Evolutionary conservation across 2,888 invertebrate species (phyloP).

Genomic region (Toxonevra muliebris): DNA sequence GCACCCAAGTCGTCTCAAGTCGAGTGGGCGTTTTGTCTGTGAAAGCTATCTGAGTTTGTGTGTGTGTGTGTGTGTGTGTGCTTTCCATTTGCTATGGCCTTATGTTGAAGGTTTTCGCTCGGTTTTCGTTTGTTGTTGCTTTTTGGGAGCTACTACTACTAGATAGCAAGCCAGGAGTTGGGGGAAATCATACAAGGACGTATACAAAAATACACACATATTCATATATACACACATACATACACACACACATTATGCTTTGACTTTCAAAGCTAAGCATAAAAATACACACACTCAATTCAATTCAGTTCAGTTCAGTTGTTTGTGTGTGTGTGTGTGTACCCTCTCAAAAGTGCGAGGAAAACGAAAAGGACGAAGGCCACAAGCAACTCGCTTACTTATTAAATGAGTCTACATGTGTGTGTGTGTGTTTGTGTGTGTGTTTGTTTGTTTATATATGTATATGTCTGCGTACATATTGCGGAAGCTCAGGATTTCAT

Average conservation of each 20-base stretch:
- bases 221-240: too few species aligned
- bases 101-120: too few species aligned
- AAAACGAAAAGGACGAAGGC: not conserved
- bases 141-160: too few species aligned
- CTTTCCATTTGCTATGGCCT: too few species aligned
- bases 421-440: not conserved
- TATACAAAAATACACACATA: not conserved
- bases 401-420: not conserved
- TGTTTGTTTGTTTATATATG: not conserved
- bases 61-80: too few species aligned
- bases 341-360: not conserved
- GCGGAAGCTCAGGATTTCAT: conserved; percentile 24
- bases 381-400: too few species aligned
- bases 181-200: conserved; percentile 13
- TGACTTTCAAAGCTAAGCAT: conserved; percentile 21
- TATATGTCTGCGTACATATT: not conserved
- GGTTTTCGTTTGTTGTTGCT: too few species aligned
- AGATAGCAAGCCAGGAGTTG: too few species aligned
- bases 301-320: too few species aligned
- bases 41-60: too few species aligned
- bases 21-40: too few species aligned
- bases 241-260: conserved; percentile 15
- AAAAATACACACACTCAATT: not conserved
- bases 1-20: too few species aligned
- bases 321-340: not conserved